Evolutionary conservation across 2,113 vertebrate genomes (phyloP), one percentile per base, ranked within the genome.

Genomic region (Clarias macrocephalus): DNA sequence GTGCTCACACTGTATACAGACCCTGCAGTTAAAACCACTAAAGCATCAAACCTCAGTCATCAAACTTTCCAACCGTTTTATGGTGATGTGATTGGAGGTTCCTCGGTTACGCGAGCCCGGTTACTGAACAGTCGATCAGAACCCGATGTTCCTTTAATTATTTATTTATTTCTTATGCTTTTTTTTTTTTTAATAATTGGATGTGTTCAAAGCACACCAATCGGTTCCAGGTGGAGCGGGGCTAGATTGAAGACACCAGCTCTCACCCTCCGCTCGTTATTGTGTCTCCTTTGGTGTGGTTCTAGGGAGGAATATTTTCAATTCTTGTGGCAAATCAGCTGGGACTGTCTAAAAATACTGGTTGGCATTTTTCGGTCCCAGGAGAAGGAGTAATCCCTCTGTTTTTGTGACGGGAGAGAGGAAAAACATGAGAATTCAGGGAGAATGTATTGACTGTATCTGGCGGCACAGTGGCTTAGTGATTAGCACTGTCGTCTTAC

Each of bases 1-100:
- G 19, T 56, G 60, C 12, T 72, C 52, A 21, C 63, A 33, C 23
- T 83, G 9, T 68, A 66, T 56, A 28, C 15, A 59, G 15, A 37
- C 21, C 15, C 5, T 42, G 30, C 15, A 62, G 19, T 56, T 54
- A 79, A 79, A 86, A 37, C 62, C 48, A 73, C 57, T 33, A 83
- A 65, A 52, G 25, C 86, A 83, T 76, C 70, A 54, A 62, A 65
- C 76, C 56, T 52, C 66, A 52, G 79, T 82, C 56, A 82, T 82
- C 57, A 33, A 65, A n/a, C 80, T 65, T 83, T 77, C 42, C 60
- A 83, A 28, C n/a, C n/a, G 7, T 56, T 76, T 83, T 37, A 83
- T 75, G 52, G 76, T 5, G 59, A 75, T 33, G 80, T 75, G 57
- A 80, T 63, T 25, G 10, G 21, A 7, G 28, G 15, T 8, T 63